Evolutionary conservation across 2,113 vertebrate genomes (phyloP), one percentile per base, ranked within the genome.

Genomic region (Sinosuthora webbiana): DNA sequence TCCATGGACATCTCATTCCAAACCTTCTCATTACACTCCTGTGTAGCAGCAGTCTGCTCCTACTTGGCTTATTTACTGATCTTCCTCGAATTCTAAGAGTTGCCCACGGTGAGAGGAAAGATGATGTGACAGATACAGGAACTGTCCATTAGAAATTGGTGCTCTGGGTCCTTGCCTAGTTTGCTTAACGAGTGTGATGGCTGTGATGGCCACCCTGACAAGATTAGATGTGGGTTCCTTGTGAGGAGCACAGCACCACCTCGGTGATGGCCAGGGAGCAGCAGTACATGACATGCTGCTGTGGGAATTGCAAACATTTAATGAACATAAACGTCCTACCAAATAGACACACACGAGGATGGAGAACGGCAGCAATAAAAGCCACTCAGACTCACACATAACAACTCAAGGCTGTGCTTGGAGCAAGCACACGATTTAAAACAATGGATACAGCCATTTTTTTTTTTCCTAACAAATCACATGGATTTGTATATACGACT

Each of bases 181-280:
- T 96, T 94, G 85, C 41, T 75, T 83, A 90, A 74, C 92, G 75
- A 95, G 83, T 42, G 60, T 27, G 93, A 78, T 81, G 88, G 64
- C 68, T 93, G 67, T 78, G 85, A 81, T 33, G 85, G 76, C 65
- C 79, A 57, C 63, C 73, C 60, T 89, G 92, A 83, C 83, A 87
- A 53, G 79, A 45, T 42, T 1, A 49, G 87, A 30, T 14, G 8
- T 15, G 73, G 56, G 39, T 9, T 90, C 69, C 92, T 75, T 50
- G 90, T 87, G 79, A 89, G 83, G 76, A 84, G 85, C 68, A 53
- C 76, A 89, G 92, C 57, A 89, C 64, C 80, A 35, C 68, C 8
- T 33, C 0, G 1, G 53, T 37, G 93, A 78, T 13, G 60, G 83
- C 78, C 1, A 1, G 57, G 60, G 49, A 86, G 89, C 88, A 49